Conservation (phyloP, 1,140 invertebrate genomes). For the Tetraneura akinire region DNA sequence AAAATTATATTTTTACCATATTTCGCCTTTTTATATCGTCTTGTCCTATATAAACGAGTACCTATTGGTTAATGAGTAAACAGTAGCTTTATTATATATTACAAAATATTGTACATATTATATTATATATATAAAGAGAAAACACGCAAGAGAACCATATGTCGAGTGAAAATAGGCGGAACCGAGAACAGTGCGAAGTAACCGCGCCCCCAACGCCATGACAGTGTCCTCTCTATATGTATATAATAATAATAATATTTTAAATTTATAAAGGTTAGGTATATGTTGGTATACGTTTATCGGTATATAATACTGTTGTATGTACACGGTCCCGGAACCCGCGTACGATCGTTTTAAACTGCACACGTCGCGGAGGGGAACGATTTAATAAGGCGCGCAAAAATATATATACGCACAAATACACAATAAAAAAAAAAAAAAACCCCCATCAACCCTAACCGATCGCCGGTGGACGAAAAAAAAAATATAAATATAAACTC, state of each 20-base stretch:
- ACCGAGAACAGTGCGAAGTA: constrained; percentile 2
- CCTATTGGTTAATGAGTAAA: constrained; percentile 31
- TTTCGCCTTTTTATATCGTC: no score
- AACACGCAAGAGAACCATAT: constrained; percentile 9
- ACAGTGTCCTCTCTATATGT: constrained; percentile 6
- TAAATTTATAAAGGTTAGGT: no score
- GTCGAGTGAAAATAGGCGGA: constrained; percentile 43
- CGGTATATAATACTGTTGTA: neutral
- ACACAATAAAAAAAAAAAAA: constrained; percentile 46
- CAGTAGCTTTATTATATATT: constrained; percentile 2
- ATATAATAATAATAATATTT: no score
- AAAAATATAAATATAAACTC: neutral
- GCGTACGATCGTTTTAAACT: constrained; percentile 39
- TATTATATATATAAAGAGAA: constrained; percentile 9
- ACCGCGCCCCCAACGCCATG: constrained; percentile 50
- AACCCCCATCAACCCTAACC: constrained; percentile 32
- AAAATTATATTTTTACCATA: no score
- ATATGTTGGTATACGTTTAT: neutral
- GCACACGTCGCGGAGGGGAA: constrained; percentile 3
- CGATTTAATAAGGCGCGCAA: constrained; percentile 44
- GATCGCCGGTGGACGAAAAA: constrained; percentile 15
- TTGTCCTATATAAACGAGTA: no score
- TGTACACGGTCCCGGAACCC: constrained; percentile 6
- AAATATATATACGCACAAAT: constrained; percentile 19
- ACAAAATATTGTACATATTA: neutral